Conservation (phyloP, 2,113 vertebrate genomes). For the Protobothrops flavoviridis region DNA sequence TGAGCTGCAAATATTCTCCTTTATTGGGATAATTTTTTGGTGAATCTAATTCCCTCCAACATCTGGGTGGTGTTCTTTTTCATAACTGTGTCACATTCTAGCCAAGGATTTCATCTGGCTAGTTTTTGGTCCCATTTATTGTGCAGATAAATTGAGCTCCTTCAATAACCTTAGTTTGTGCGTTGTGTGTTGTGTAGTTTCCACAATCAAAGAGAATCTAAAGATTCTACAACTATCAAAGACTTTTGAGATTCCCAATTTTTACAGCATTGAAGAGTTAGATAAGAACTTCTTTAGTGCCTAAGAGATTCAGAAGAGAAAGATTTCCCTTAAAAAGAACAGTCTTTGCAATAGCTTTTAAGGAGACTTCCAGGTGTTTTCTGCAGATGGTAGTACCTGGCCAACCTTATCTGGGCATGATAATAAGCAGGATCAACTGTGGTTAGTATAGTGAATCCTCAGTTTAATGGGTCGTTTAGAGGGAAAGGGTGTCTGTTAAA, state of each 20-base stretch:
- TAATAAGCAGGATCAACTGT: background rate
- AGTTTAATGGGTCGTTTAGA: background rate
- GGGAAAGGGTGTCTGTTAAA: background rate
- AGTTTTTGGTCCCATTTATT: background rate
- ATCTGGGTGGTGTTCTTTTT: no score
- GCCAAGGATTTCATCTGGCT: background rate
- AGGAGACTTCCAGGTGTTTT: background rate
- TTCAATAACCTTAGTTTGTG: background rate
- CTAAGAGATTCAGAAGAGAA: no score
- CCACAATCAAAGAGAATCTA: no score
- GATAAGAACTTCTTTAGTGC: no score
- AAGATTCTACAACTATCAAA: no score
- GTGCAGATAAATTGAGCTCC: background rate
- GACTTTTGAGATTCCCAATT: no score
- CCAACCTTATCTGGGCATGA: background rate
- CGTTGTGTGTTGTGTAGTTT: no score
- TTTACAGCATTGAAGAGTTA: no score
- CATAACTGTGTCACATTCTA: no score
- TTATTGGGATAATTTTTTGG: background rate
- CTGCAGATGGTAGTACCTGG: background rate
- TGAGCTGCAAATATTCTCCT: no score
- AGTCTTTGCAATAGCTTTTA: no score
- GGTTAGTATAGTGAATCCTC: background rate
- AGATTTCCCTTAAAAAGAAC: no score
- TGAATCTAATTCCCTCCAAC: background rate